These are phyloP conservation scores for Philhelius pedissequus DNA, from an alignment of 2,888 invertebrate genomes.

Conservation along the genomic window DNA sequence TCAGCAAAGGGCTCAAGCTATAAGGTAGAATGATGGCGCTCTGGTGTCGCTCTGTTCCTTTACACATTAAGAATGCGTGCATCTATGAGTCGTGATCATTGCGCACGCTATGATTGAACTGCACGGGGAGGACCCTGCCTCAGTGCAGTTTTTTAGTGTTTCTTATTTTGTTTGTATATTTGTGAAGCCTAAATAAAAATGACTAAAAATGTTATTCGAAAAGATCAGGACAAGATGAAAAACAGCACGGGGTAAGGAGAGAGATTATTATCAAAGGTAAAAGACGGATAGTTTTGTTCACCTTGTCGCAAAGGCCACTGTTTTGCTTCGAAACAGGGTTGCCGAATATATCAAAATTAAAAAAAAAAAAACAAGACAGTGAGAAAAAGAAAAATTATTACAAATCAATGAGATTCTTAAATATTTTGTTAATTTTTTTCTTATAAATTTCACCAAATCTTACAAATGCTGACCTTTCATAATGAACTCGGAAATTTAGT, in stretches of 20 bases:
- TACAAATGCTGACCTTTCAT: too few relatives aligned
- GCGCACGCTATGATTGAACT: constrained; percentile 69
- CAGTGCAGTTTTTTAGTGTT: neutral
- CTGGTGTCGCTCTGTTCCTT: constrained; percentile 47
- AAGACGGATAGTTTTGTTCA: neutral
- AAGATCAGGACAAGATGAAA: neutral
- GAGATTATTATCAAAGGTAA: constrained; percentile 18
- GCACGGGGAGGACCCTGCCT: constrained; percentile 50
- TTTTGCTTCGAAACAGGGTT: neutral
- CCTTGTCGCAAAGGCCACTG: constrained; percentile 51
- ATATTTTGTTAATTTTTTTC: too few relatives aligned
- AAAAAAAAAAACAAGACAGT: too few relatives aligned
- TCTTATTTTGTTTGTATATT: neutral
- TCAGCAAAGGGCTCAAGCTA: neutral
- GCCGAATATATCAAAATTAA: too few relatives aligned
- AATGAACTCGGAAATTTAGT: too few relatives aligned
- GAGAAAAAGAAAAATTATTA: too few relatives aligned
- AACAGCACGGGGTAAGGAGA: constrained; percentile 18
- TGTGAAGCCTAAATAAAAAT: constrained; percentile 24
- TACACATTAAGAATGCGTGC: constrained; percentile 67
- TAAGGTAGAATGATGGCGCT: constrained; percentile 54
- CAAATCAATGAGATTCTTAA: too few relatives aligned
- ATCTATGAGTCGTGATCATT: constrained; percentile 68
- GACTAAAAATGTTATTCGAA: constrained; percentile 18
- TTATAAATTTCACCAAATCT: too few relatives aligned